Evolutionary conservation across 2,113 vertebrate species (phyloP).

Genomic region (Trinectes maculatus): DNA sequence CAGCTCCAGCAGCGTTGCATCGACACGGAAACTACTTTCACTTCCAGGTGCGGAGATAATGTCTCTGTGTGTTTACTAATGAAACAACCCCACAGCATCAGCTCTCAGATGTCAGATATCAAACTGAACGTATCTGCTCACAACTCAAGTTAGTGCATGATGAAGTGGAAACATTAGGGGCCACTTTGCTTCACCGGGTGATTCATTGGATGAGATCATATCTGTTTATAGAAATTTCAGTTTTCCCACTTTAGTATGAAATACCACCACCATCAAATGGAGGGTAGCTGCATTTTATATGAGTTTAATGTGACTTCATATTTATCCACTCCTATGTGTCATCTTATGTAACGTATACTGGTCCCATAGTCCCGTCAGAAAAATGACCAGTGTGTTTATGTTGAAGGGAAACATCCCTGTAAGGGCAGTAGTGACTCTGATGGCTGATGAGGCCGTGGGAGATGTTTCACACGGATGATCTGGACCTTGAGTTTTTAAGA

Average conservation of each 20-base stretch:
- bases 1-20: background rate
- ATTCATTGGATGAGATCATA: conserved; percentile 25
- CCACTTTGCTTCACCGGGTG: background rate
- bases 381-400: too few species aligned
- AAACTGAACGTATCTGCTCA: too few species aligned
- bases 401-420: too few species aligned
- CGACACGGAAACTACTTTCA: background rate
- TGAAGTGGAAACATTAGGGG: background rate
- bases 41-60: background rate
- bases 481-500: too few species aligned
- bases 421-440: too few species aligned
- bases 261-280: background rate
- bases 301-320: conserved; percentile 25
- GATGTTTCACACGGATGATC: too few species aligned
- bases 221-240: conserved; percentile 4
- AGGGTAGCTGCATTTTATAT: background rate
- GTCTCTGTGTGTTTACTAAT: background rate
- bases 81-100: too few species aligned
- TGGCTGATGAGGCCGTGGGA: too few species aligned
- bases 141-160: too few species aligned
- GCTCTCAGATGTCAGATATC: too few species aligned
- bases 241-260: background rate
- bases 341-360: conserved; percentile 13
- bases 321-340: conserved; percentile 19
- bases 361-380: conserved; percentile 16